Percentiles rank a stretch among this genome's conserved stretches.
These are phyloP conservation scores for Scomber colias DNA, from an alignment of 2,113 vertebrate species.

Conservation along the genomic window DNA sequence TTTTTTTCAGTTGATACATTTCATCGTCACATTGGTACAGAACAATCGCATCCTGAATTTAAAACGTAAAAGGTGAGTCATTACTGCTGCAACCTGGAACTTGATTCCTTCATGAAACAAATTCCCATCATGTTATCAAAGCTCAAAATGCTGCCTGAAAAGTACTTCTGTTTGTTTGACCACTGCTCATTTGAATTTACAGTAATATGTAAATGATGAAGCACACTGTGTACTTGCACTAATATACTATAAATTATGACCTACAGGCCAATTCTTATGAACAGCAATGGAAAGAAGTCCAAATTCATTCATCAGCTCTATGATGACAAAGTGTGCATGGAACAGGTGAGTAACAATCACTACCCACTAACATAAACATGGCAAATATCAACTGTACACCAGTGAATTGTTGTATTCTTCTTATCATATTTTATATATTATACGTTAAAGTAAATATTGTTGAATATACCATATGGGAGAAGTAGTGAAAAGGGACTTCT, in stretches of 20 bases:
- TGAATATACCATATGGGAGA: background rate
- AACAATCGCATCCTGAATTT: conserved; percentile 95
- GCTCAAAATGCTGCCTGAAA: too few relatives aligned
- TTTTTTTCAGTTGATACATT: conserved; percentile 92
- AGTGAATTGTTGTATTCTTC: background rate
- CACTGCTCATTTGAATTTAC: too few relatives aligned
- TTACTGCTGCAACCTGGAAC: background rate
- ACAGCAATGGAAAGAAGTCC: conserved; percentile 91
- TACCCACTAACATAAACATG: background rate
- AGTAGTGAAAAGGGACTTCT: background rate
- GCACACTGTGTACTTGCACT: too few relatives aligned
- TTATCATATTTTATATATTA: background rate
- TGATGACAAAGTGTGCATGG: conserved; percentile 88
- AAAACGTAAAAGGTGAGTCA: conserved; percentile 94
- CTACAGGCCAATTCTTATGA: conserved; percentile 91
- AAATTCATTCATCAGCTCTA: conserved; percentile 93
- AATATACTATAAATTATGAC: background rate
- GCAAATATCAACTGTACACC: background rate
- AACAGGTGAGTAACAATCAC: conserved; percentile 65
- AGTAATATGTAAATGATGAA: too few relatives aligned
- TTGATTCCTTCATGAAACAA: background rate
- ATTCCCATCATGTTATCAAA: too few relatives aligned
- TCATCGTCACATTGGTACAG: conserved; percentile 95
- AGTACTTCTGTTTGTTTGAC: too few relatives aligned
- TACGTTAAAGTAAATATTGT: background rate